Percentiles rank a stretch among this genome's conserved stretches.
These are phyloP conservation scores for Yponomeuta sedellus DNA, from an alignment of 2,888 invertebrate species.

Conservation along the genomic window DNA sequence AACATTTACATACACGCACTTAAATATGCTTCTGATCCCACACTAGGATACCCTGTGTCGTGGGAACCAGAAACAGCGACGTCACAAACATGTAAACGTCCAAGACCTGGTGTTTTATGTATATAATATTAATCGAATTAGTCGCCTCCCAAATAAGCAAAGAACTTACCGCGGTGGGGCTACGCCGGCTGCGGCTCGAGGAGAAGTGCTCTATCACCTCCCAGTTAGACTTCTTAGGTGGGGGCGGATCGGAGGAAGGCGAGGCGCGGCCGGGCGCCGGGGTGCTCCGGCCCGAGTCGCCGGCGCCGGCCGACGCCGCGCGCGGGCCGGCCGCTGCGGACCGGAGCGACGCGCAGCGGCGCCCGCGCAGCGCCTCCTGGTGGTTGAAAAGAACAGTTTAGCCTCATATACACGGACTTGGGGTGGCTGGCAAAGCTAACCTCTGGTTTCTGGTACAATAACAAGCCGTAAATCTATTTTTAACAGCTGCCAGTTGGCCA, in stretches of 20 bases:
- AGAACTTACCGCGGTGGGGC: conserved; percentile 63
- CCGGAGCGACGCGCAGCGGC: conserved; percentile 76
- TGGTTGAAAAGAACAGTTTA: no score
- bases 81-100: no score
- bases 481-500: no score
- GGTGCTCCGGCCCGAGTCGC: conserved; percentile 62
- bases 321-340: conserved; percentile 51
- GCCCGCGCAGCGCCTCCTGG: conserved; percentile 79
- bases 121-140: neutral
- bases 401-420: no score
- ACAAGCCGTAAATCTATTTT: no score
- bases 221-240: conserved; percentile 90
- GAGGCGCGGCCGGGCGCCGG: conserved; percentile 60
- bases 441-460: no score
- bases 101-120: no score
- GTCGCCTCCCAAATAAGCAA: neutral
- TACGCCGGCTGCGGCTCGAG: conserved; percentile 75
- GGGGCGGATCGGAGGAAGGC: conserved; percentile 70
- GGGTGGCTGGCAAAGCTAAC: no score
- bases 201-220: conserved; percentile 93
- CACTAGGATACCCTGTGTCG: no score
- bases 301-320: conserved; percentile 36
- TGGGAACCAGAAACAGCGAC: no score
- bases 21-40: no score
- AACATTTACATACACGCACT: no score